Conservation (phyloP, 2,797 vertebrate species). For the Calcarius lapponicus region DNA sequence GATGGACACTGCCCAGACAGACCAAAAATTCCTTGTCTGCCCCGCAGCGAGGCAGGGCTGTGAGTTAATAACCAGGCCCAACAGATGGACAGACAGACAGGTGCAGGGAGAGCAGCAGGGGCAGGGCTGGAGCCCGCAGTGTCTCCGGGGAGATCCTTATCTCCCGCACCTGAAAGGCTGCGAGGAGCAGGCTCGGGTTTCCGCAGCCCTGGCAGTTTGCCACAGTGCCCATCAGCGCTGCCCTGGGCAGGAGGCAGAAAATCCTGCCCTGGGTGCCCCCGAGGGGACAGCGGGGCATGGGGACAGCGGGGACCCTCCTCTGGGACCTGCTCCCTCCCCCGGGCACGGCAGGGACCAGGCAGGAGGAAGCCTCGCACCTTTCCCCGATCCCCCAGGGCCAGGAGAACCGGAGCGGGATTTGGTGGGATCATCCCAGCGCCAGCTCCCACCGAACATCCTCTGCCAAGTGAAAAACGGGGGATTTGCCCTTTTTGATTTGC, state of each 20-base stretch:
- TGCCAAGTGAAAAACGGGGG: not conserved
- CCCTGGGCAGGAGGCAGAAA: not conserved
- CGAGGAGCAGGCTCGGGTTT: not conserved
- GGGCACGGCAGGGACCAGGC: not conserved
- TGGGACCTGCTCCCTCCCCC: fast-evolving
- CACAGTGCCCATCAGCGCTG: not conserved
- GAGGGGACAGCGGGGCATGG: not conserved
- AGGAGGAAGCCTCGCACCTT: not conserved
- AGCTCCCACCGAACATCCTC: fast-evolving
- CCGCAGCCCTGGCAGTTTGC: not conserved
- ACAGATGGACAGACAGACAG: not conserved
- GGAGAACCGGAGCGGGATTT: fast-evolving
- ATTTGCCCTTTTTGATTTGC: not conserved
- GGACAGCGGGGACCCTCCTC: not conserved
- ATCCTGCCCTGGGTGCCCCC: fast-evolving
- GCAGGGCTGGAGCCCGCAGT: not conserved
- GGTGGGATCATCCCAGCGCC: not conserved
- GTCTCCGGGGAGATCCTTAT: not conserved
- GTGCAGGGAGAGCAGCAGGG: not conserved
- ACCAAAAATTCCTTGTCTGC: not conserved
- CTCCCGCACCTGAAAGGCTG: not conserved
- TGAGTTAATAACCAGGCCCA: not conserved
- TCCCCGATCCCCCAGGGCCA: fast-evolving
- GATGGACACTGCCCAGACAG: not conserved
- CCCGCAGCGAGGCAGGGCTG: not conserved